Percentiles rank a stretch among this genome's conserved stretches.
phyloP scores from a whole-genome alignment of 2,888 invertebrate genomes.

The Acanthosoma haemorrhoidale region DNA sequence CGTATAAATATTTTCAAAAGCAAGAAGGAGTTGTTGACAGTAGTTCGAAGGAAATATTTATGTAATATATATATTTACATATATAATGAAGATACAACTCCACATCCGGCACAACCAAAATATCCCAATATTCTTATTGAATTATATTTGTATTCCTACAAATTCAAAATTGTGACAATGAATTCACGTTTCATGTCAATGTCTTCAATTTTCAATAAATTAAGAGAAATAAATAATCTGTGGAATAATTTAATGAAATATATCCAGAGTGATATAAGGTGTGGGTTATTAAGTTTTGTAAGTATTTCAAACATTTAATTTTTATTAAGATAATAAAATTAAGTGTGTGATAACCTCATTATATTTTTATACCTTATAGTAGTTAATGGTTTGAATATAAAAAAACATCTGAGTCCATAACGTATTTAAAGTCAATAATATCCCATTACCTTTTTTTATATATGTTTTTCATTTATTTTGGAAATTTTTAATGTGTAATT shows the following conservation, averaged over 20 bases:
- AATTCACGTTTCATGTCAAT: too few species aligned
- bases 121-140: too few species aligned
- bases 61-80: too few species aligned
- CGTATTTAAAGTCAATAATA: neutral
- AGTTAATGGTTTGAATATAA: constrained; percentile 3
- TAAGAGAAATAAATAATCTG: neutral
- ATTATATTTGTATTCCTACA: too few species aligned
- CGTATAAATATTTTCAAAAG: too few species aligned
- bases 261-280: neutral
- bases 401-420: neutral
- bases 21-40: too few species aligned
- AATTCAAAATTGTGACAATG: too few species aligned
- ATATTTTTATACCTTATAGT: constrained; percentile 29
- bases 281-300: neutral
- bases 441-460: neutral
- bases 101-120: too few species aligned
- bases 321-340: constrained; percentile 8
- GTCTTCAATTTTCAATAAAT: constrained; percentile 12
- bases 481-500: too few species aligned
- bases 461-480: neutral
- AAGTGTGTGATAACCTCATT: constrained; percentile 28
- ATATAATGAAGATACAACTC: too few species aligned
- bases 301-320: neutral
- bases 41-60: too few species aligned
- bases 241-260: neutral